These are phyloP conservation scores for Xiphorhynchus elegans DNA, from an alignment of 2,113 vertebrate species.

Conservation along the genomic window DNA sequence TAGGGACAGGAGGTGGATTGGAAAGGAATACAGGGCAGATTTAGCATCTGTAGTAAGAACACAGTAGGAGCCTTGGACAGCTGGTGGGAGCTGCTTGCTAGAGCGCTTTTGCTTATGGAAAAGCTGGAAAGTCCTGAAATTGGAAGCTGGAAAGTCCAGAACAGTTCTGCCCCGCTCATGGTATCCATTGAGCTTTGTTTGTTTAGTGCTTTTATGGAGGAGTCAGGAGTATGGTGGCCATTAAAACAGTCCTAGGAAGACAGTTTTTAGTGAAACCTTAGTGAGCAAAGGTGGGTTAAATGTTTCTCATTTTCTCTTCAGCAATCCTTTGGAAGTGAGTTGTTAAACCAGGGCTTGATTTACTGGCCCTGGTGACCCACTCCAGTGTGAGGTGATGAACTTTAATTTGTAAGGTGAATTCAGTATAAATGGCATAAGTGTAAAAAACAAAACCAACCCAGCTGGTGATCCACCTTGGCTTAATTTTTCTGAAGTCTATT, in stretches of 20 bases:
- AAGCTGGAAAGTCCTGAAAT: background rate
- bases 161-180: background rate
- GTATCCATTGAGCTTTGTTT: background rate
- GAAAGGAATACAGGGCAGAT: background rate
- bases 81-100: background rate
- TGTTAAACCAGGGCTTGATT: background rate
- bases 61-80: background rate
- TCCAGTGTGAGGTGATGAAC: background rate
- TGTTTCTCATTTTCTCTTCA: background rate
- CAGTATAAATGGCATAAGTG: background rate
- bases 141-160: background rate
- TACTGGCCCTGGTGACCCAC: background rate
- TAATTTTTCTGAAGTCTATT: background rate
- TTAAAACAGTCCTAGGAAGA: background rate
- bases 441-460: background rate
- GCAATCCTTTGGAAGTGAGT: background rate
- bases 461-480: background rate
- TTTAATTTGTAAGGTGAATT: background rate
- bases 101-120: background rate
- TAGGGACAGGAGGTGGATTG: background rate
- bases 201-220: background rate
- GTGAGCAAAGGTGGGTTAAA: background rate
- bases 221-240: background rate
- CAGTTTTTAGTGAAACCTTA: background rate
- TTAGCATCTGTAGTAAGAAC: background rate